These are phyloP conservation scores for Taxidea taxus DNA, from an alignment of 2,113 vertebrate genomes.

Conservation along the genomic window DNA sequence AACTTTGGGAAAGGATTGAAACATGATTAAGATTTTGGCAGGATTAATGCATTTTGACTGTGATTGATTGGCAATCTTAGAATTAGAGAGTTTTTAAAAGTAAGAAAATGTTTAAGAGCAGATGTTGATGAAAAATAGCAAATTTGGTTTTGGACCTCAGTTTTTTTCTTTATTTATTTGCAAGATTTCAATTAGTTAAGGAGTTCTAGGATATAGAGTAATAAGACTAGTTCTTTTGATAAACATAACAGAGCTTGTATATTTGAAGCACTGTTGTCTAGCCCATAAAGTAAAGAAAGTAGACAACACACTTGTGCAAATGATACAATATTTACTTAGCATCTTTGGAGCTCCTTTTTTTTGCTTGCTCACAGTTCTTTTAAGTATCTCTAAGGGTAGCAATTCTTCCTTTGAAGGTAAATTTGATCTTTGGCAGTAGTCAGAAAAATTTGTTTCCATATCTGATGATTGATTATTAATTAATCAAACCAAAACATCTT, in stretches of 20 bases:
- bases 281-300: not conserved
- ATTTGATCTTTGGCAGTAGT: slow-evolving; percentile 43
- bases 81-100: slow-evolving; percentile 20
- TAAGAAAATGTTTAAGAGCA: slow-evolving; percentile 12
- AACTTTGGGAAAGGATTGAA: slow-evolving; percentile 21
- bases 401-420: slow-evolving; percentile 41
- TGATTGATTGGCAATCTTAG: not conserved
- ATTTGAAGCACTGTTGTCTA: not conserved
- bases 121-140: slow-evolving; percentile 6
- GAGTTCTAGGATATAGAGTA: not conserved
- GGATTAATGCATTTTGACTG: not conserved
- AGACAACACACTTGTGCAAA: not conserved
- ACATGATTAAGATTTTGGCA: slow-evolving; percentile 33
- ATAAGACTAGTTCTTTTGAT: slow-evolving; percentile 8
- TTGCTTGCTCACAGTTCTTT: not conserved
- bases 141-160: not conserved
- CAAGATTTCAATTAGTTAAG: slow-evolving; percentile 34
- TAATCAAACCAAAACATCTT: not conserved
- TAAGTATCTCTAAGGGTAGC: not conserved
- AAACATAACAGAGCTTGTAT: not conserved
- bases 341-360: not conserved
- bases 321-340: not conserved
- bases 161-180: slow-evolving; percentile 36
- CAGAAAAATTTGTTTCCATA: slow-evolving; percentile 17
- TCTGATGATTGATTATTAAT: not conserved